Conservation (phyloP, 2,113 vertebrate genomes). For the Nasalis larvatus region DNA sequence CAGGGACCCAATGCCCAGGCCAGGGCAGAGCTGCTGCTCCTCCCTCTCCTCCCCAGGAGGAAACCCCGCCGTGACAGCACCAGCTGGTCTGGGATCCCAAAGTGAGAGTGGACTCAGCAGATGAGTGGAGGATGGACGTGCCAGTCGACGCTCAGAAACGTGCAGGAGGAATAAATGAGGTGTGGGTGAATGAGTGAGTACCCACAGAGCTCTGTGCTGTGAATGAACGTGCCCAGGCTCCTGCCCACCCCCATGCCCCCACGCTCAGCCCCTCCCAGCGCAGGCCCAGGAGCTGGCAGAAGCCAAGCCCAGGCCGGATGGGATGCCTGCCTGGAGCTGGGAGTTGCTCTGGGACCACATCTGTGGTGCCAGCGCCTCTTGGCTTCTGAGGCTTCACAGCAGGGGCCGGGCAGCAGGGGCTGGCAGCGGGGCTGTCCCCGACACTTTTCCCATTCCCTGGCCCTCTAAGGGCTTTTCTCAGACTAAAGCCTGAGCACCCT, state of each 20-base stretch:
- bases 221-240: neutral
- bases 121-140: fast-evolving
- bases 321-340: neutral
- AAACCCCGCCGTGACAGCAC: fast-evolving
- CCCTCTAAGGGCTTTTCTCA: neutral
- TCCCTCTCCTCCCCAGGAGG: neutral
- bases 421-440: neutral
- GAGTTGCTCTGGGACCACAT: fast-evolving
- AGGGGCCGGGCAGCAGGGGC: neutral
- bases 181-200: neutral
- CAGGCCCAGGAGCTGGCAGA: neutral
- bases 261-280: neutral
- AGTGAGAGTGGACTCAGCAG: fast-evolving
- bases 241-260: neutral
- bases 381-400: neutral
- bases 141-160: neutral
- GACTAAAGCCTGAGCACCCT: neutral
- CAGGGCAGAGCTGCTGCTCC: neutral
- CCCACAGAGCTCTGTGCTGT: neutral
- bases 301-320: neutral
- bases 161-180: fast-evolving
- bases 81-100: neutral
- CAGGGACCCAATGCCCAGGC: neutral
- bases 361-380: neutral
- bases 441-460: neutral